Conservation (phyloP, 2,797 vertebrate species). For the Emys orbicularis region DNA sequence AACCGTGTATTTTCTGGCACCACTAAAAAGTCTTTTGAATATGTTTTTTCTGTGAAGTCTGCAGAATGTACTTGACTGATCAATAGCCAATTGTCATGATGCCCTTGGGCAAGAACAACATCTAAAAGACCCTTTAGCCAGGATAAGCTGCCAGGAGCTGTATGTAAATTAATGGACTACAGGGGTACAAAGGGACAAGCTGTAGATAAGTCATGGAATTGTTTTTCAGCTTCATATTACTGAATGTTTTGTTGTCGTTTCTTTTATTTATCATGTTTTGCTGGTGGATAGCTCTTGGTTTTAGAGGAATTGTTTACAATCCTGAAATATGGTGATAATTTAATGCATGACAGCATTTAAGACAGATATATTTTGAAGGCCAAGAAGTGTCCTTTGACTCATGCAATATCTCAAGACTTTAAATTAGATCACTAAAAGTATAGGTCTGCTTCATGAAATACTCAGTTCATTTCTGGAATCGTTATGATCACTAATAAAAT, state of each 20-base stretch:
- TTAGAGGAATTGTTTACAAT: background rate
- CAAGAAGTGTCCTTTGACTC: background rate
- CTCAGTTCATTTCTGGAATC: background rate
- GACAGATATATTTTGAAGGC: background rate
- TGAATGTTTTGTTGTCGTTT: background rate
- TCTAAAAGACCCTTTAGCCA: background rate
- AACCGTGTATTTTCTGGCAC: background rate
- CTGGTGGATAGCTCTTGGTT: background rate
- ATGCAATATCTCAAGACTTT: background rate
- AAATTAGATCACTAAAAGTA: background rate
- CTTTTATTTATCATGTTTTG: background rate
- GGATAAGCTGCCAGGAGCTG: background rate
- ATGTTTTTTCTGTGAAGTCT: background rate
- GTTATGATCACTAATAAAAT: background rate
- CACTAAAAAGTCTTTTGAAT: background rate
- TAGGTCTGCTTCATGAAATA: background rate
- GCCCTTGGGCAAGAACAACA: background rate
- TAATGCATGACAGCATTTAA: background rate
- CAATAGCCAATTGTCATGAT: background rate
- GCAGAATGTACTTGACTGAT: background rate
- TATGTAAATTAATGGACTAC: background rate
- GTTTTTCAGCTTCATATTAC: background rate
- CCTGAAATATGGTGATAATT: fast-evolving
- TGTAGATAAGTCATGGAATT: background rate
- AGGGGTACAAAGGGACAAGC: background rate